phyloP scores from a whole-genome alignment of 2,113 vertebrate species.

The Poeciliopsis occidentalis region DNA sequence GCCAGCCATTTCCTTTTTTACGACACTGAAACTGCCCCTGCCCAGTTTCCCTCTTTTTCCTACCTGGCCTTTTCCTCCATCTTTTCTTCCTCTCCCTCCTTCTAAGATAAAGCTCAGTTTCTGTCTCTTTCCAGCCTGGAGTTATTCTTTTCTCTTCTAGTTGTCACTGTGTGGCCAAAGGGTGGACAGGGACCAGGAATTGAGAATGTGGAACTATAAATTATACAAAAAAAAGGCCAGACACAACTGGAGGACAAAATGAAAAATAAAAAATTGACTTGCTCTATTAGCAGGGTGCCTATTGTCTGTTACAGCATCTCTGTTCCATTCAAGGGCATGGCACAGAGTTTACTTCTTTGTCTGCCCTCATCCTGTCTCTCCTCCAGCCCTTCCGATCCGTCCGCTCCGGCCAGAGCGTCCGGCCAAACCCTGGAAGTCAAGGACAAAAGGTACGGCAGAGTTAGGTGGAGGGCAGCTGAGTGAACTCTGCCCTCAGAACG shows the following conservation, averaged over 20 bases:
- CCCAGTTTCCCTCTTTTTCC: slow-evolving; percentile 18
- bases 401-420: slow-evolving; percentile 52
- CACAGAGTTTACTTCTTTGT: slow-evolving; percentile 51
- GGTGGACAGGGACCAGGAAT: slow-evolving; percentile 56
- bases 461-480: slow-evolving; percentile 22
- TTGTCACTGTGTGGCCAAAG: slow-evolving; percentile 51
- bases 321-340: slow-evolving; percentile 70
- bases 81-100: slow-evolving; percentile 37
- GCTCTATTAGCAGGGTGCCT: slow-evolving; percentile 36
- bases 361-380: slow-evolving; percentile 56
- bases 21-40: slow-evolving; percentile 63
- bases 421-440: slow-evolving; percentile 62
- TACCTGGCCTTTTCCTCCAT: slow-evolving; percentile 33
- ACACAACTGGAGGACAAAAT: slow-evolving; percentile 43
- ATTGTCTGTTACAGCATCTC: slow-evolving; percentile 40
- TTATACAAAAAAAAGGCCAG: slow-evolving; percentile 11
- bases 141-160: slow-evolving; percentile 34
- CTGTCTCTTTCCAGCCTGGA: slow-evolving; percentile 32
- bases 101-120: slow-evolving; percentile 37
- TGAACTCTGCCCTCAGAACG: slow-evolving; percentile 8
- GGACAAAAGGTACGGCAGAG: slow-evolving; percentile 38
- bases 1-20: slow-evolving; percentile 68
- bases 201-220: slow-evolving; percentile 46
- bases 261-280: slow-evolving; percentile 39
- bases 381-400: slow-evolving; percentile 62